Conservation (phyloP, 2,113 vertebrate genomes). For the Scytalopus superciliaris region DNA sequence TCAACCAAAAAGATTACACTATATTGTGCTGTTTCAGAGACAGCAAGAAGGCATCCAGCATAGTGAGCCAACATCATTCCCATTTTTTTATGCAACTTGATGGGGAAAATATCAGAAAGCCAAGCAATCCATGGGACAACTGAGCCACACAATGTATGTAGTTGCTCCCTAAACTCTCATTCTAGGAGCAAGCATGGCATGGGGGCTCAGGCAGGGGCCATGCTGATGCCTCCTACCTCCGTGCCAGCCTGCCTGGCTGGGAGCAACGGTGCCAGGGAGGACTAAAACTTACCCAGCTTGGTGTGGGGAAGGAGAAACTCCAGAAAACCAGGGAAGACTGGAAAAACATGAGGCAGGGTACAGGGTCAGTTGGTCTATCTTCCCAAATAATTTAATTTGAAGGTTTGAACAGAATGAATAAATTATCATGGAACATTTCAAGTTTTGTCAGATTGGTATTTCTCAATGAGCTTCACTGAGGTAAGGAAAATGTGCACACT, state of each 20-base stretch:
- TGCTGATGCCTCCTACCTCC: not conserved
- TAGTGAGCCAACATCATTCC: not conserved
- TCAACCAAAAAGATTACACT: not conserved
- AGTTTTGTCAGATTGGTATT: not conserved
- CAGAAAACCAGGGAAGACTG: not conserved
- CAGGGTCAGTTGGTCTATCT: not conserved
- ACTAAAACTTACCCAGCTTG: not conserved
- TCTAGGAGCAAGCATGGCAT: not conserved
- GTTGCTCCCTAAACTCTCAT: not conserved
- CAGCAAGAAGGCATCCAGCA: not conserved
- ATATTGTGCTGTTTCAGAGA: not conserved
- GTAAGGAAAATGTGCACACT: not conserved
- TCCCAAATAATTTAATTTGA: not conserved
- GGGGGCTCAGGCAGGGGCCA: rapidly evolving
- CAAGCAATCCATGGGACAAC: not conserved
- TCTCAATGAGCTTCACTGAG: not conserved
- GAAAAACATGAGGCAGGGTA: not conserved
- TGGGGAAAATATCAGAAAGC: not conserved
- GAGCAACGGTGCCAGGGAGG: not conserved
- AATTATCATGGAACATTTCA: not conserved
- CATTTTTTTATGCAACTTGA: not conserved
- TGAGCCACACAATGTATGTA: not conserved
- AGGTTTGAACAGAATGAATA: not conserved
- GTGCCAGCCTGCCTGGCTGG: rapidly evolving
- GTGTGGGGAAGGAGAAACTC: not conserved